These are phyloP conservation scores for Saturnia pavonia DNA, from an alignment of 2,888 invertebrate species.

Conservation along the genomic window DNA sequence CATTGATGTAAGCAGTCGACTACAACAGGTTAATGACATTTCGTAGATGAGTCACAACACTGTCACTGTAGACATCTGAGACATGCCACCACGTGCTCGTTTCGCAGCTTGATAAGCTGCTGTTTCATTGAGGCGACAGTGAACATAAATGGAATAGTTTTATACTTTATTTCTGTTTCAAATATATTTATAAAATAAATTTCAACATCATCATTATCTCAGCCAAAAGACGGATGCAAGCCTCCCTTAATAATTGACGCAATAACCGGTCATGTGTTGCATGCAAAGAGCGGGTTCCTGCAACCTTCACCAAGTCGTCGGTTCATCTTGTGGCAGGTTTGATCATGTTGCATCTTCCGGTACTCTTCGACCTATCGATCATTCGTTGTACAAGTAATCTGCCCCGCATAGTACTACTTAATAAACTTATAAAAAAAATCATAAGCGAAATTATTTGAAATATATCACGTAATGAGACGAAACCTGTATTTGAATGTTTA, in stretches of 20 bases:
- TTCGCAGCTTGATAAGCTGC: constrained; percentile 12
- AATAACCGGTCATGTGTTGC: too few species aligned
- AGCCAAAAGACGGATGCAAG: too few species aligned
- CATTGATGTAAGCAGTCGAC: constrained; percentile 30
- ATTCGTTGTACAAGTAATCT: too few species aligned
- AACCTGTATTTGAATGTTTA: constrained; percentile 27
- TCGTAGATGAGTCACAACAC: constrained; percentile 51
- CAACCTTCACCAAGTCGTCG: too few species aligned
- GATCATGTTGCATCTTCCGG: too few species aligned
- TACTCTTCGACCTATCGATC: too few species aligned
- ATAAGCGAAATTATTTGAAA: background rate
- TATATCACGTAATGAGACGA: constrained; percentile 20
- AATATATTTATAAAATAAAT: too few species aligned
- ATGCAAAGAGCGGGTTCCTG: background rate
- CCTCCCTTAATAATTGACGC: too few species aligned
- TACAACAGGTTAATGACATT: constrained; percentile 47
- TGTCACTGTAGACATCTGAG: constrained; percentile 38
- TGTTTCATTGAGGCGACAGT: background rate
- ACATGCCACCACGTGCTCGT: constrained; percentile 22
- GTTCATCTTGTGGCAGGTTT: too few species aligned
- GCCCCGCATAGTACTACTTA: too few species aligned
- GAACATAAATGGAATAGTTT: background rate
- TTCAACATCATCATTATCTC: too few species aligned
- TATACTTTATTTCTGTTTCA: too few species aligned
- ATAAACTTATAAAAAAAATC: background rate